Percentiles rank a stretch among this genome's conserved stretches.
Conservation (phyloP, 2,113 vertebrate species). For the Chloropsis hardwickii region DNA sequence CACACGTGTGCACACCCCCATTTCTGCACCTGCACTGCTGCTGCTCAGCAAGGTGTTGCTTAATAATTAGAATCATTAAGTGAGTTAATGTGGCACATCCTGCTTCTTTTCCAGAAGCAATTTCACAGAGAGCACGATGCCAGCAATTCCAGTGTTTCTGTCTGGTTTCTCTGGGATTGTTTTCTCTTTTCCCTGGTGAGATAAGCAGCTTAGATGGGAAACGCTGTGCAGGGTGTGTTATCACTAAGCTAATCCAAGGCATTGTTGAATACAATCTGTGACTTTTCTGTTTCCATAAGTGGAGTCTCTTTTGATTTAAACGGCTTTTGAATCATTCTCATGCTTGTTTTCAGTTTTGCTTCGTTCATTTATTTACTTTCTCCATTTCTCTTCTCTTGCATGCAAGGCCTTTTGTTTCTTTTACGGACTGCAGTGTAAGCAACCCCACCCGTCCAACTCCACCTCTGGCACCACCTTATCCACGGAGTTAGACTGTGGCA, state of each 20-base stretch:
- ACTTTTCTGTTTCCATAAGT: constrained; percentile 31
- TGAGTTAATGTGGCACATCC: neutral
- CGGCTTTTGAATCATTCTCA: constrained; percentile 30
- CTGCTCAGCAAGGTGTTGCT: neutral
- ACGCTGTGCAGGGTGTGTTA: neutral
- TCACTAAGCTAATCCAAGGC: neutral
- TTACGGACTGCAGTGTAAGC: constrained; percentile 88
- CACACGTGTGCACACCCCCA: neutral
- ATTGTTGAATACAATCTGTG: neutral
- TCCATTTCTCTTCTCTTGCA: constrained; percentile 73
- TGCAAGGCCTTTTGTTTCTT: constrained; percentile 97
- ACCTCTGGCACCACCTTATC: constrained; percentile 90
- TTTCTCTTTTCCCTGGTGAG: neutral
- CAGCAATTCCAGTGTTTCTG: neutral
- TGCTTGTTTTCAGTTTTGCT: constrained; percentile 18
- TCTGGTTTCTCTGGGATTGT: neutral
- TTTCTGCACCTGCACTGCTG: neutral
- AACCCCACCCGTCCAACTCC: constrained; percentile 85
- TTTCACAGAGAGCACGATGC: neutral
- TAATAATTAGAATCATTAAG: neutral
- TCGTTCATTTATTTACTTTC: constrained; percentile 39
- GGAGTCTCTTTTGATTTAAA: constrained; percentile 18
- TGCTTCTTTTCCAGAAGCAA: neutral
- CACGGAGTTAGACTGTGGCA: constrained; percentile 92
- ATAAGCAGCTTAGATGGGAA: neutral